These are phyloP conservation scores for Lasiommata megera DNA, from an alignment of 2,888 invertebrate genomes.

Conservation along the genomic window DNA sequence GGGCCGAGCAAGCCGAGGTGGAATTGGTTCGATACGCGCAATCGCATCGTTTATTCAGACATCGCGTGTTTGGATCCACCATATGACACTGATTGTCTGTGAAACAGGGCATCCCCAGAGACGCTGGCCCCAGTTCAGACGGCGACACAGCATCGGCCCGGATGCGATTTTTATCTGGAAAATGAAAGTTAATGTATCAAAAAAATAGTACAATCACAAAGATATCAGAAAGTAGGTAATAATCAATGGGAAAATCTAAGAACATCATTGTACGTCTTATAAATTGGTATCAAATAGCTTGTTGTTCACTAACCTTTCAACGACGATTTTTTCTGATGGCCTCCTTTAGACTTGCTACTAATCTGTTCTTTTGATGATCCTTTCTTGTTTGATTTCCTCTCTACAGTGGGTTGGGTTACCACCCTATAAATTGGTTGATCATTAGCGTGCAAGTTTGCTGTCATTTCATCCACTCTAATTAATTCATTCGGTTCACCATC, in stretches of 20 bases:
- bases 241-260: too few relatives aligned
- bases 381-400: slow-evolving; percentile 69
- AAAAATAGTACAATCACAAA: too few relatives aligned
- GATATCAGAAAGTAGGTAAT: neutral
- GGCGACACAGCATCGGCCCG: slow-evolving; percentile 57
- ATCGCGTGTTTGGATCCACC: slow-evolving; percentile 89
- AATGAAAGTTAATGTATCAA: neutral
- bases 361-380: slow-evolving; percentile 54
- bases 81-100: slow-evolving; percentile 89
- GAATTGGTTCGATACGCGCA: slow-evolving; percentile 83
- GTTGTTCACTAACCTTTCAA: slow-evolving; percentile 55
- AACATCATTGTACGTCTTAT: too few relatives aligned
- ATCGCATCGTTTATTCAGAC: slow-evolving; percentile 88
- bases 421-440: slow-evolving; percentile 75
- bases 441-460: slow-evolving; percentile 72
- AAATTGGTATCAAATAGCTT: neutral
- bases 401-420: slow-evolving; percentile 68
- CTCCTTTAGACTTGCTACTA: slow-evolving; percentile 56
- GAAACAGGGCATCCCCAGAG: slow-evolving; percentile 88
- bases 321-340: slow-evolving; percentile 73
- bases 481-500: slow-evolving; percentile 68
- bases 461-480: slow-evolving; percentile 65
- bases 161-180: slow-evolving; percentile 68
- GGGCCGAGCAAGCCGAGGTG: slow-evolving; percentile 85
- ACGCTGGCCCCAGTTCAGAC: slow-evolving; percentile 80